phyloP scores from a whole-genome alignment of 2,113 vertebrate genomes.

The Ptychochromis oligacanthus region DNA sequence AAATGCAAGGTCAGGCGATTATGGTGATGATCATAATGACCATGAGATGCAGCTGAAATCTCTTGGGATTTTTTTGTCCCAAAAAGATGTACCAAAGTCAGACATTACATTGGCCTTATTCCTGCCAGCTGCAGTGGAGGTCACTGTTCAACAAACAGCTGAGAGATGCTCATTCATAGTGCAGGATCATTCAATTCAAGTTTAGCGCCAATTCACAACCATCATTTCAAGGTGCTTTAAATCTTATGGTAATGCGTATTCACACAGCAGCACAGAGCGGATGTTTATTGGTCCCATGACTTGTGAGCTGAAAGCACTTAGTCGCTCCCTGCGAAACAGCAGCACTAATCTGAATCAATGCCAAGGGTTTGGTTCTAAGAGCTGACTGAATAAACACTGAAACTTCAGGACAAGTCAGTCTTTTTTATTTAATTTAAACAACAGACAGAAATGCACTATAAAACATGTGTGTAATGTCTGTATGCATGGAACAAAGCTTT shows the following conservation, averaged over 20 bases:
- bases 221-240: not conserved
- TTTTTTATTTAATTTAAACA: too few relatives aligned
- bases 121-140: not conserved
- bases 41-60: not conserved
- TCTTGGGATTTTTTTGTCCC: not conserved
- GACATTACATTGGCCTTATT: fast-evolving
- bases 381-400: too few relatives aligned
- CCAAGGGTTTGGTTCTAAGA: not conserved
- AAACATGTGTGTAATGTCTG: too few relatives aligned
- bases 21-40: not conserved
- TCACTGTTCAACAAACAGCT: not conserved
- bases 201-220: not conserved
- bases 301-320: not conserved
- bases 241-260: not conserved
- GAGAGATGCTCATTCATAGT: not conserved
- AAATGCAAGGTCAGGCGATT: not conserved
- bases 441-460: too few relatives aligned
- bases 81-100: not conserved
- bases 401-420: too few relatives aligned
- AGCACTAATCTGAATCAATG: not conserved
- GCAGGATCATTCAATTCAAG: not conserved
- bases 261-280: too few relatives aligned
- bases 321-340: not conserved
- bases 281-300: not conserved
- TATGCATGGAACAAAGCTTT: too few relatives aligned